These are phyloP conservation scores for Baronia brevicornis DNA, from an alignment of 2,888 invertebrate genomes.

Conservation along the genomic window DNA sequence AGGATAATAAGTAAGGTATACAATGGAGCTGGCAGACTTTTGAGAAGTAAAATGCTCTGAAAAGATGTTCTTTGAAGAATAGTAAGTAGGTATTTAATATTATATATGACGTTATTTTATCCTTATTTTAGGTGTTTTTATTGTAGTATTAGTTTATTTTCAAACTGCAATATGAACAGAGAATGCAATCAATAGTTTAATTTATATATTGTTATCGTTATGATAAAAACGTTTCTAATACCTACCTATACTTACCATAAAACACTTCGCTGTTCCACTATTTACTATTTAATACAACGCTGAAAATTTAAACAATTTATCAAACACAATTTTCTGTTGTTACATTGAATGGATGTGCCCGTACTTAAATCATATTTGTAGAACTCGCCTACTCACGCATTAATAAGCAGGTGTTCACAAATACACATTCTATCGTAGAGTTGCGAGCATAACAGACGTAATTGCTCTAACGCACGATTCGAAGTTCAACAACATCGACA, in stretches of 20 bases:
- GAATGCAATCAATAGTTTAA: too few species aligned
- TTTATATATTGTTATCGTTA: too few species aligned
- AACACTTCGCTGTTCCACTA: constrained; percentile 3
- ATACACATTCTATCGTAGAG: constrained; percentile 47
- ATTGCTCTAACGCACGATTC: constrained; percentile 45
- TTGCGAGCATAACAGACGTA: constrained; percentile 48
- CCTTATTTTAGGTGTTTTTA: too few species aligned
- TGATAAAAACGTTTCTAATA: too few species aligned
- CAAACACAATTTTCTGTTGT: constrained; percentile 30
- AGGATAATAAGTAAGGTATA: too few species aligned
- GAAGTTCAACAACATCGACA: constrained; percentile 52
- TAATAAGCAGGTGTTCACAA: constrained; percentile 51
- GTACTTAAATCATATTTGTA: constrained; percentile 52
- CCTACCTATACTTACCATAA: constrained; percentile 25
- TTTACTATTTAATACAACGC: not conserved
- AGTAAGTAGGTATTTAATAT: too few species aligned
- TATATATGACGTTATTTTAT: too few species aligned
- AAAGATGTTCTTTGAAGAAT: too few species aligned
- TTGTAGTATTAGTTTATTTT: too few species aligned
- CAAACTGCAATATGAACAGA: too few species aligned
- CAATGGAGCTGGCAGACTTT: too few species aligned
- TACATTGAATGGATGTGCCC: constrained; percentile 34
- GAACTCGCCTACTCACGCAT: constrained; percentile 40
- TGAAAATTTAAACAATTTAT: constrained; percentile 1
- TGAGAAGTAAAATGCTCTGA: too few species aligned